These are phyloP conservation scores for Myodes glareolus DNA, from an alignment of 2,113 vertebrate species.

Conservation along the genomic window DNA sequence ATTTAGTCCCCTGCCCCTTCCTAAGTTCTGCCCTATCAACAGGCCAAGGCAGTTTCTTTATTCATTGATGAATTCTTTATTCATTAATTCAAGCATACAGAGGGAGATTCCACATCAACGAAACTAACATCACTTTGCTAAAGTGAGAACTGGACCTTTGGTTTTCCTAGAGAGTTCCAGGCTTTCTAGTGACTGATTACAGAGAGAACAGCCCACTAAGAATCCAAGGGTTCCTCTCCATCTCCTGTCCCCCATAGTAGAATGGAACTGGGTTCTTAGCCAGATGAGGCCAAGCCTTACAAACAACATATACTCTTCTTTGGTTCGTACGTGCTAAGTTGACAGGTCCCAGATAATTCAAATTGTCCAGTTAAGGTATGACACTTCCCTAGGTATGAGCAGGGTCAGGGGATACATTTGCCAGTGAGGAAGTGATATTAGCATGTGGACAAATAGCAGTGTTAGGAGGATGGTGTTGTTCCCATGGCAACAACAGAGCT, in stretches of 20 bases:
- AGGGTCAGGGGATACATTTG: not conserved
- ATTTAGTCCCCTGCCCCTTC: too few relatives aligned
- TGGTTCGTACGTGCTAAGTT: rapidly evolving
- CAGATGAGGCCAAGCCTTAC: not conserved
- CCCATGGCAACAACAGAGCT: not conserved
- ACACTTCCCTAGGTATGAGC: not conserved
- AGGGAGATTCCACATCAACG: too few relatives aligned
- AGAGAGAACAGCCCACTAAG: not conserved
- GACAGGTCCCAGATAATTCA: not conserved
- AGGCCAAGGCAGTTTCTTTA: too few relatives aligned
- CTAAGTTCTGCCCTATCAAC: too few relatives aligned
- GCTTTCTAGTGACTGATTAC: not conserved
- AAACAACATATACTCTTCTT: not conserved
- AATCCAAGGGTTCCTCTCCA: not conserved
- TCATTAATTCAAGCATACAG: too few relatives aligned
- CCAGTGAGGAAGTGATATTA: not conserved
- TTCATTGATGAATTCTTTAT: too few relatives aligned
- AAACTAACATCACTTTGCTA: too few relatives aligned
- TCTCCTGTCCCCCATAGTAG: not conserved
- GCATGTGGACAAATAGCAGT: not conserved
- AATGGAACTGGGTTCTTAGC: not conserved
- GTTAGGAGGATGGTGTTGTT: too few relatives aligned
- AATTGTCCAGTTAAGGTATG: not conserved
- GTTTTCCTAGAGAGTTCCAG: not conserved
- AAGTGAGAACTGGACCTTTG: not conserved